phyloP scores from a whole-genome alignment of 2,888 invertebrate species.

The Acanthosepion lycidas region DNA sequence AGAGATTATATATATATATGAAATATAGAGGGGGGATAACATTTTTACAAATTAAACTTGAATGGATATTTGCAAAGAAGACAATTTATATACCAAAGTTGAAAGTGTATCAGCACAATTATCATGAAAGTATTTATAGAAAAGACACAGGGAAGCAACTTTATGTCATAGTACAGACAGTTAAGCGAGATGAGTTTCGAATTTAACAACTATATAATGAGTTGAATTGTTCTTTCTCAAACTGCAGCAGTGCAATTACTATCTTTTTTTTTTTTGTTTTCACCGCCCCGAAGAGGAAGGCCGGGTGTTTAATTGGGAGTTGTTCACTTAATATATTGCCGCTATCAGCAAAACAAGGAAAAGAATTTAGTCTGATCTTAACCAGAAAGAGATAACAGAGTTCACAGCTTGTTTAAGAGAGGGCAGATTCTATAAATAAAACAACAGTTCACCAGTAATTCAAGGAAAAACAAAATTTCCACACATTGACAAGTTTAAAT shows the following conservation, averaged over 20 bases:
- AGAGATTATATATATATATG: no score
- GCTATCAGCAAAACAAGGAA: not conserved
- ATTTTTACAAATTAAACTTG: no score
- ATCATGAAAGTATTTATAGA: no score
- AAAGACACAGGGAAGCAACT: no score
- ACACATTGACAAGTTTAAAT: not conserved
- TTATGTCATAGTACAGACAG: no score
- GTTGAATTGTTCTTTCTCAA: not conserved
- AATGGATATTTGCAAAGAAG: no score
- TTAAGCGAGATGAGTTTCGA: no score
- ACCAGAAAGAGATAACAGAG: slow-evolving; percentile 16
- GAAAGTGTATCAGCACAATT: no score
- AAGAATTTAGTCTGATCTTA: not conserved
- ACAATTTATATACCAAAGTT: no score
- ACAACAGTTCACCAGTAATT: not conserved
- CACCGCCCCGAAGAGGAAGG: not conserved
- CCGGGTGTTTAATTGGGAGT: not conserved
- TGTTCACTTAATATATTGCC: not conserved
- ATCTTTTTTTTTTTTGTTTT: not conserved
- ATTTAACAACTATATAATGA: not conserved
- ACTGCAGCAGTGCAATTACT: not conserved
- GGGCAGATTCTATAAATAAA: slow-evolving; percentile 9
- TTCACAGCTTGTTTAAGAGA: not conserved
- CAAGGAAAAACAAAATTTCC: not conserved
- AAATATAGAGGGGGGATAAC: no score